Base-by-base conservation (phyloP, 1,140 invertebrate species). In the Cepaea nemoralis region DNA sequence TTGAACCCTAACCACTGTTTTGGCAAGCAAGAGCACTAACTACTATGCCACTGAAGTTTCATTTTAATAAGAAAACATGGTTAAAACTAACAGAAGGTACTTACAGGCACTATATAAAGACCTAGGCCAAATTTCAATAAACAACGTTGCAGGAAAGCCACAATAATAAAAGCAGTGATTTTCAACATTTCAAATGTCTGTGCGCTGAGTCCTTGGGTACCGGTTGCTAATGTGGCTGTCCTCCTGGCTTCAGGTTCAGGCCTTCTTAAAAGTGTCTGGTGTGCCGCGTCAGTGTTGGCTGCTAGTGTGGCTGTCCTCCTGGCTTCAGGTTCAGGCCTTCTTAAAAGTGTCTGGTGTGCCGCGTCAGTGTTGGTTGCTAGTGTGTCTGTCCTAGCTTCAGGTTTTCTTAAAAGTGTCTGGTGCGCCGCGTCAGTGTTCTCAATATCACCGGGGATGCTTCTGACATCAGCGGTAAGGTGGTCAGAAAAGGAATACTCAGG, bases 81-180 rank as follows among this genome's bases (percentile, higher is more conserved):
- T n/a, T n/a, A n/a, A n/a, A n/a, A n/a, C n/a, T n/a, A n/a, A n/a
- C n/a, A n/a, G n/a, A n/a, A n/a, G n/a, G n/a, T n/a, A n/a, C 63
- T 69, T 69, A 69, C 67, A 14, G 31, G 67, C 16, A 73, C n/a
- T 8, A 73, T 42, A 42, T 42, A 45, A 8, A 73, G 70, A 14
- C 70, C 70, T 16, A 42, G 12, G 6, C 39, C 70, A 42, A 73
- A 73, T 73, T 73, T 73, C 39, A 73, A n/a, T 3, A 73, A 40
- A 39, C 10, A 45, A 16, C 70, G 70, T 27, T 37, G 12, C n/a
- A 73, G 8, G 14, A 73, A 73, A 27, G 70, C 70, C 5, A n/a
- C 14, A 22, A 73, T 5, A 24, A 45, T 12, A 73, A 73, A 73
- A 40, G 27, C n/a, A n/a, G 14, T 19, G 12, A 73, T 40, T 42